A percentile compares a stretch with the other conserved stretches of the same genome.
Conservation (phyloP, 2,888 invertebrate genomes). For the Caenorhabditis imperialis region DNA sequence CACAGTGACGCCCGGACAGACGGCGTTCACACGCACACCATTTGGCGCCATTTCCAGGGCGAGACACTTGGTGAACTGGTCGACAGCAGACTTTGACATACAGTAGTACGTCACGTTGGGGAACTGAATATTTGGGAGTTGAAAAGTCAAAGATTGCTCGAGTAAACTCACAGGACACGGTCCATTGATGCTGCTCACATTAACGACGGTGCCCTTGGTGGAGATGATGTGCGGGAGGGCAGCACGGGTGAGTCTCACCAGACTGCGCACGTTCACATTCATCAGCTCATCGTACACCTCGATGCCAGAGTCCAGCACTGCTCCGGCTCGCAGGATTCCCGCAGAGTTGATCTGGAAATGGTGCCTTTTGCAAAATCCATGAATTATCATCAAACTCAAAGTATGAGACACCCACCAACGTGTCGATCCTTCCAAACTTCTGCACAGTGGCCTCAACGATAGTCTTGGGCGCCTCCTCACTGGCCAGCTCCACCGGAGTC, state of each 20-base stretch:
- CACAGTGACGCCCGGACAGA: constrained; percentile 91
- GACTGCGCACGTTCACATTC: constrained; percentile 84
- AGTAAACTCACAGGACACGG: constrained; percentile 83
- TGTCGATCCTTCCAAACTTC: constrained; percentile 72
- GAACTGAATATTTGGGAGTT: constrained; percentile 81
- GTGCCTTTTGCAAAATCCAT: background rate
- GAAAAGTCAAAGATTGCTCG: background rate
- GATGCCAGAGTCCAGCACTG: constrained; percentile 66
- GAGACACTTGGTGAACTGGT: constrained; percentile 92
- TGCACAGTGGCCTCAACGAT: constrained; percentile 69
- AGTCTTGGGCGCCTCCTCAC: constrained; percentile 60
- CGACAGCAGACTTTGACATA: constrained; percentile 92
- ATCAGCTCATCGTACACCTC: constrained; percentile 89
- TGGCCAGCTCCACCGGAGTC: constrained; percentile 79
- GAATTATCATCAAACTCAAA: background rate
- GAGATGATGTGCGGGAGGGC: constrained; percentile 75
- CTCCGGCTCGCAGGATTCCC: constrained; percentile 73
- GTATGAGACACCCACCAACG: constrained; percentile 61
- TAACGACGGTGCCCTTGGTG: constrained; percentile 87
- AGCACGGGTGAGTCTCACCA: constrained; percentile 72
- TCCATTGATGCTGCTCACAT: constrained; percentile 92
- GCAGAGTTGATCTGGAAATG: constrained; percentile 72
- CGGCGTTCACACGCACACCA: constrained; percentile 88
- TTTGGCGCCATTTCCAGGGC: constrained; percentile 84
- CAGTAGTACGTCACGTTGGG: constrained; percentile 89